Evolutionary conservation across 1,140 invertebrate genomes (phyloP), one percentile per base, ranked within the genome.

Genomic region (Argopecten irradians): DNA sequence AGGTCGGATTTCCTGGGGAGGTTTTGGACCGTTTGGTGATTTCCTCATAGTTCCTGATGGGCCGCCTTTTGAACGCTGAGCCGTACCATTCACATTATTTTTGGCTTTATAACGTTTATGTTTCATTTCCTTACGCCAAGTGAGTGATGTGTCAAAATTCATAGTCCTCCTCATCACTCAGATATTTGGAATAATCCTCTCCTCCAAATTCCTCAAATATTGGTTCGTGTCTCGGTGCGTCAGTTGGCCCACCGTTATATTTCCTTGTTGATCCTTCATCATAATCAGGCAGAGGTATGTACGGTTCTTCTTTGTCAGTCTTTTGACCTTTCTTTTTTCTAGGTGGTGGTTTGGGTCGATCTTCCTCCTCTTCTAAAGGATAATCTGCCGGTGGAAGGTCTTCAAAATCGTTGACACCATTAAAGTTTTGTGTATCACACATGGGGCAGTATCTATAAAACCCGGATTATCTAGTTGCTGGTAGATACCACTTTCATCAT

Each of bases 131-230:
- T 90, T 90, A 22, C 89, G 83, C 89, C 89, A 90, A 0, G 89
- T 90, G 82, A 85, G 86, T 43, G 82, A 86, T 34, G 88, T 43
- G n/a, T 90, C 87, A 9, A 86, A n/a, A 46, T 39, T 85, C 84
- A 35, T 87, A 87, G 28, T 90, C 87, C 16, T 90, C 89, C 22
- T 89, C 86, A 39, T 89, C 88, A 83, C 86, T 86, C 82, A 90
- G 28, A 71, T 90, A 90, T 90, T 90, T 86, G 1, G 89, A 55
- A 82, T 84, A 90, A 84, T 90, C 89, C 8, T 90, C 89, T 1
- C 89, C 89, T 82, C 84, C 87, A 14, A 83, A 55, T 83, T 90
- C 89, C 41, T 86, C 36, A 11, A 43, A 39, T 36, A 86, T 34
- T 28, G 82, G 35, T 13, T 34, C 14, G 34, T 82, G 84, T 36